Evolutionary conservation across 2,113 vertebrate genomes (phyloP).

Genomic region (Pituophis catenifer): DNA sequence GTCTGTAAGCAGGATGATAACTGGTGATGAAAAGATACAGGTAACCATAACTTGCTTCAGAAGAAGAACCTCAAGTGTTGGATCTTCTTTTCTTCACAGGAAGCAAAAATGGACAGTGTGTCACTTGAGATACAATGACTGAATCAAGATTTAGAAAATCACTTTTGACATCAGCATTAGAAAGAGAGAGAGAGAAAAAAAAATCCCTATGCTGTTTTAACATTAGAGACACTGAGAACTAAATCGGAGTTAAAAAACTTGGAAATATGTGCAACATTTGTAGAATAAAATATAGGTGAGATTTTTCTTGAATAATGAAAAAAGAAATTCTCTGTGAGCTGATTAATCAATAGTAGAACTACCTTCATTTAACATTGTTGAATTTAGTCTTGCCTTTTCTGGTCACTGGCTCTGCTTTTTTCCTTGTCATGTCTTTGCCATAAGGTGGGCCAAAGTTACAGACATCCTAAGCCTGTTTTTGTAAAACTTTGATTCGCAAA

Average conservation of each 20-base stretch:
- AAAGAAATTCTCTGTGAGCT: neutral
- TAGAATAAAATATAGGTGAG: neutral
- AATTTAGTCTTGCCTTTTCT: neutral
- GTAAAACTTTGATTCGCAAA: neutral
- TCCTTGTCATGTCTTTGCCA: neutral
- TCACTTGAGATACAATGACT: neutral
- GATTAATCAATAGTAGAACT: neutral
- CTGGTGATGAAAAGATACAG: slow-evolving; percentile 52
- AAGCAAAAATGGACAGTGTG: neutral
- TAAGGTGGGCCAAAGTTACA: neutral
- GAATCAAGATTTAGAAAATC: neutral
- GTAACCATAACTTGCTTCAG: slow-evolving; percentile 31
- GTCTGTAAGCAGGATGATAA: slow-evolving; percentile 41
- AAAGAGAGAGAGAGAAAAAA: too few species aligned
- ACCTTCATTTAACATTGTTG: neutral
- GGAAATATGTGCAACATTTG: neutral
- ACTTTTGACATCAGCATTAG: neutral
- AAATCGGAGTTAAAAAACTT: neutral
- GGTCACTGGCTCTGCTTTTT: too few species aligned
- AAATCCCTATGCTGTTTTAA: neutral
- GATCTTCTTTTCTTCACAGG: neutral
- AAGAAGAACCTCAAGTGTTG: neutral
- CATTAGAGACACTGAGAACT: neutral
- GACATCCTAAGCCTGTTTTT: neutral
- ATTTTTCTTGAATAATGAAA: neutral